These are phyloP conservation scores for Parasteatoda lunata DNA, from an alignment of 2,888 invertebrate genomes.

Conservation along the genomic window DNA sequence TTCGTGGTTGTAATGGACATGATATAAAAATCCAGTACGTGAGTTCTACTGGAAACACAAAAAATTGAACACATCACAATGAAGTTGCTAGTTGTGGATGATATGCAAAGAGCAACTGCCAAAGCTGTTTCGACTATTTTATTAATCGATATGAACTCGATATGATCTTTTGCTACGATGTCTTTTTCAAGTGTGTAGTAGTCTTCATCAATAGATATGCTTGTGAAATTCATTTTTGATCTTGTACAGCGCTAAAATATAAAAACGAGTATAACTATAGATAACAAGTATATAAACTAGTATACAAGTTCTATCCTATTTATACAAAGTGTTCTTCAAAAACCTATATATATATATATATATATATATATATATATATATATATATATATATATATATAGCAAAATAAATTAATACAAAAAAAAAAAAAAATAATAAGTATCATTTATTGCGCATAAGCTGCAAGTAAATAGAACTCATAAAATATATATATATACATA, in stretches of 20 bases:
- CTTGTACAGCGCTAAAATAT: neutral
- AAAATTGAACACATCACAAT: slow-evolving; percentile 89
- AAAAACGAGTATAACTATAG: neutral
- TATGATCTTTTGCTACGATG: slow-evolving; percentile 17
- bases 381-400: too few relatives aligned
- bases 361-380: too few relatives aligned
- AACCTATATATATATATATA: too few relatives aligned
- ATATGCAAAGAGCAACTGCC: slow-evolving; percentile 90
- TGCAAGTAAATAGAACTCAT: too few relatives aligned
- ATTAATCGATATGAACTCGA: slow-evolving; percentile 6
- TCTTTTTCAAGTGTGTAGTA: slow-evolving; percentile 26
- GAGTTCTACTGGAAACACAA: slow-evolving; percentile 79
- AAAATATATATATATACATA: too few relatives aligned
- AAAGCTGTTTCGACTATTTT: slow-evolving; percentile 81
- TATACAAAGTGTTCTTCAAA: too few relatives aligned
- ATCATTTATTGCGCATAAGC: too few relatives aligned
- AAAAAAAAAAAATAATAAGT: too few relatives aligned
- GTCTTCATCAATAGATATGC: neutral
- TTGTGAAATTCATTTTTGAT: slow-evolving; percentile 21
- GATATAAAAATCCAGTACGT: slow-evolving; percentile 96
- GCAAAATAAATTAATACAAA: too few relatives aligned
- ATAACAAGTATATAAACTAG: neutral
- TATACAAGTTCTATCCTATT: too few relatives aligned
- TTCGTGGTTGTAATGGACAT: slow-evolving; percentile 95
- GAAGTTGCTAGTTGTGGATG: slow-evolving; percentile 89